Base-by-base conservation (phyloP, 1,140 invertebrate species). In the Hylaeus anthracinus region DNA sequence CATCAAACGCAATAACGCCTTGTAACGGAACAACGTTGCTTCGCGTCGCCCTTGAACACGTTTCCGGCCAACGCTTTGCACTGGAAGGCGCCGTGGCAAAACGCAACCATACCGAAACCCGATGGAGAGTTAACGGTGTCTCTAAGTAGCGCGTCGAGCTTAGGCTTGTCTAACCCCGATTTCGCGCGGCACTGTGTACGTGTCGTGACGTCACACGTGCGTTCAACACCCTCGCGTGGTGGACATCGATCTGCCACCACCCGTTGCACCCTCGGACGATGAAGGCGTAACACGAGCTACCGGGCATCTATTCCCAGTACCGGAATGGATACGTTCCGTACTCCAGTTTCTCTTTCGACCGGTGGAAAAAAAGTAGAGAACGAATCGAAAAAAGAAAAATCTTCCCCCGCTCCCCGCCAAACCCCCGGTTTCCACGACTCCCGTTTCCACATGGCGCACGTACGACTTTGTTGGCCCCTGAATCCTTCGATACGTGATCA, bases 161-260 rank as follows among this genome's bases (percentile, higher is more conserved):
- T 84, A 79, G 71, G 76, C 66, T 86, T 60, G 65, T 72, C 63
- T 84, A 84, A 78, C 69, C 63, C 45, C 74, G 82, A 86, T 84
- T 86, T 84, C 67, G 45, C 60, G 63, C 15, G 56, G 12, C 60
- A 26, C 26, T 26, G 26, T 79, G 64, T 81, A 72, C 41, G 81
- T 77, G 72, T 55, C 56, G 51, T 86, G 72, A 79, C 75, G 81
- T 84, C 78, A 84, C 78, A 84, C 82, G 67, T 78, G 81, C 64
- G 64, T 79, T 53, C 75, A 82, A 86, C 64, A 87, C 67, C 71
- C 64, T 76, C 79, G 69, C 67, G 66, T 67, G 67, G 69, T 67
- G 67, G 69, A 79, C 60, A 84, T 86, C 79, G 79, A 86, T 86
- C 72, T 81, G 78, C 65, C 73, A 48, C 48, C 73, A 10, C 82